Conservation (phyloP, 2,888 invertebrate species). For the Neuroscelio doddi region DNA sequence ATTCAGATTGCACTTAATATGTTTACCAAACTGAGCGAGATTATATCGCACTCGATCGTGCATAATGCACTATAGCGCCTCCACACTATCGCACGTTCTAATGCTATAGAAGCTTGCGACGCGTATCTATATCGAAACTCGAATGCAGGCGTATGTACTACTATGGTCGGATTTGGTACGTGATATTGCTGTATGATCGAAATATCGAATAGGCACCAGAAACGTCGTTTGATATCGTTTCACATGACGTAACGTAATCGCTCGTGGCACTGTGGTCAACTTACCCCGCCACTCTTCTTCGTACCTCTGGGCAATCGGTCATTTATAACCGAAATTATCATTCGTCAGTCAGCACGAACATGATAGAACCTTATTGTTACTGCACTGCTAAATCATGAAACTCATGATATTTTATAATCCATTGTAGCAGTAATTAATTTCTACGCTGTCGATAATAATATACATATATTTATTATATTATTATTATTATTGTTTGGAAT, state of each 20-base stretch:
- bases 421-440: too few species aligned
- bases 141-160: conserved; percentile 8
- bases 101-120: conserved; percentile 24
- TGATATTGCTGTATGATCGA: conserved; percentile 4
- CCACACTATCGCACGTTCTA: conserved; percentile 40
- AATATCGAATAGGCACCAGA: neutral
- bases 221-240: conserved; percentile 1
- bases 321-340: neutral
- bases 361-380: neutral
- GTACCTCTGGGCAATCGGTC: neutral
- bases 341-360: neutral
- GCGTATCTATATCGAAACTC: conserved; percentile 33
- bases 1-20: conserved; percentile 64
- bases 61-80: conserved; percentile 50
- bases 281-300: neutral
- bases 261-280: neutral
- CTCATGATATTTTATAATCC: too few species aligned
- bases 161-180: neutral
- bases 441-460: too few species aligned
- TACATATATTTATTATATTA: neutral
- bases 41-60: conserved; percentile 59
- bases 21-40: conserved; percentile 63
- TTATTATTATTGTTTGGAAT: too few species aligned
- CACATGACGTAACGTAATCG: conserved; percentile 5
- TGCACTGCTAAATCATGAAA: too few species aligned